Conservation (phyloP, 2,797 vertebrate species). For the Melanotaenia trifasciata region DNA sequence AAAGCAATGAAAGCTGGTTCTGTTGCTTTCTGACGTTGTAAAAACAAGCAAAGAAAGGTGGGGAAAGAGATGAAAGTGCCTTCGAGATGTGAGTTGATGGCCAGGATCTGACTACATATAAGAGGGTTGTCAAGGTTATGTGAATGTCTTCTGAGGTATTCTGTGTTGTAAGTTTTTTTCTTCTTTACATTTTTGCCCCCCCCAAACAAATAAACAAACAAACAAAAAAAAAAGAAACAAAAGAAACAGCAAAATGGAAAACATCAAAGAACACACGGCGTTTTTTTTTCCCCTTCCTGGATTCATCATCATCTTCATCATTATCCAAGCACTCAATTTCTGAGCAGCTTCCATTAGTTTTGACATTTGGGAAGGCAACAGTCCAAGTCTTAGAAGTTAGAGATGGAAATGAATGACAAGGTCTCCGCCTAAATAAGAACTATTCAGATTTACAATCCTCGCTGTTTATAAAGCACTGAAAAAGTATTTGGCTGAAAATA, state of each 20-base stretch:
- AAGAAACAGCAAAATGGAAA: constrained; percentile 67
- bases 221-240: constrained; percentile 17
- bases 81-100: constrained; percentile 44
- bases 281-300: constrained; percentile 38
- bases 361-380: constrained; percentile 61
- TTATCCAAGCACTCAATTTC: constrained; percentile 20
- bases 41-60: constrained; percentile 13
- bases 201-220: constrained; percentile 53
- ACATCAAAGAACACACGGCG: constrained; percentile 53
- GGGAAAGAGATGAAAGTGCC: constrained; percentile 53
- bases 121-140: constrained; percentile 80
- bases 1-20: not conserved
- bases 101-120: constrained; percentile 60
- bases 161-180: constrained; percentile 80
- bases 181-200: constrained; percentile 74
- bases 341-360: constrained; percentile 40
- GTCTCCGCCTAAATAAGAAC: constrained; percentile 60
- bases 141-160: constrained; percentile 86
- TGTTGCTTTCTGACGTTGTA: constrained; percentile 11
- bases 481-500: constrained; percentile 84
- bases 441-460: constrained; percentile 82
- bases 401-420: constrained; percentile 53
- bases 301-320: constrained; percentile 8
- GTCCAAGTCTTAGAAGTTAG: constrained; percentile 49
- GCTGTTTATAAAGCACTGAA: constrained; percentile 87